A percentile compares a stretch with the other conserved stretches of the same genome.
These are phyloP conservation scores for Nephrocerus scutellatus DNA, from an alignment of 2,888 invertebrate genomes.

Conservation along the genomic window DNA sequence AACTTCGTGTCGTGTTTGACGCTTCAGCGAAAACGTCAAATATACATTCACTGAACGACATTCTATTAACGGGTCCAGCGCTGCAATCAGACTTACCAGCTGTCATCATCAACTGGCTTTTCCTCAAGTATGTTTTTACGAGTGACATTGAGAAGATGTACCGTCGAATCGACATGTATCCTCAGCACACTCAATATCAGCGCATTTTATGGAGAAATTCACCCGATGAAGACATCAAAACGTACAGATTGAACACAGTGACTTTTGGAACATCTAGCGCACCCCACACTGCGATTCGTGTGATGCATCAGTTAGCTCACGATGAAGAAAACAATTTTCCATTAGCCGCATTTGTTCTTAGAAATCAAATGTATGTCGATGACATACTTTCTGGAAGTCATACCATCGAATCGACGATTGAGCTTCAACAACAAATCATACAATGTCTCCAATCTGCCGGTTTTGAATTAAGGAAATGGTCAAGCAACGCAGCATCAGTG, in stretches of 20 bases:
- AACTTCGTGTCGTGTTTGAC: constrained; percentile 17
- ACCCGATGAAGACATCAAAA: not conserved
- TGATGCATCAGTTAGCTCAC: constrained; percentile 8
- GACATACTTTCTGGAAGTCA: constrained; percentile 3
- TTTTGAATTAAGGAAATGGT: not conserved
- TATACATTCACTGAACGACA: constrained; percentile 17
- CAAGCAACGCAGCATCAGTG: not conserved
- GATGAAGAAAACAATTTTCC: constrained; percentile 6
- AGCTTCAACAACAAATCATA: not conserved
- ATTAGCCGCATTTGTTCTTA: constrained; percentile 1
- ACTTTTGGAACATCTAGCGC: constrained; percentile 3
- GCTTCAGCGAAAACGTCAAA: constrained; percentile 31
- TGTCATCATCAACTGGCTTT: constrained; percentile 15
- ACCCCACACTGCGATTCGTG: constrained; percentile 2
- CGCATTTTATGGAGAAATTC: constrained; percentile 16
- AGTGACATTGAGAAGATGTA: constrained; percentile 20
- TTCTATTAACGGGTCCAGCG: constrained; percentile 14
- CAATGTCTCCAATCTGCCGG: not conserved
- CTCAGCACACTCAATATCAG: constrained; percentile 13
- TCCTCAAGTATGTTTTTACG: constrained; percentile 11
- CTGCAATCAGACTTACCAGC: constrained; percentile 16
- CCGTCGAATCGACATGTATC: constrained; percentile 9
- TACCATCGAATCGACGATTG: not conserved
- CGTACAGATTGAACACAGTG: not conserved
- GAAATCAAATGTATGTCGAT: constrained; percentile 15